Evolutionary conservation across 2,888 invertebrate species (phyloP), one percentile per base, ranked within the genome.

Genomic region (Phlogophora meticulosa): DNA sequence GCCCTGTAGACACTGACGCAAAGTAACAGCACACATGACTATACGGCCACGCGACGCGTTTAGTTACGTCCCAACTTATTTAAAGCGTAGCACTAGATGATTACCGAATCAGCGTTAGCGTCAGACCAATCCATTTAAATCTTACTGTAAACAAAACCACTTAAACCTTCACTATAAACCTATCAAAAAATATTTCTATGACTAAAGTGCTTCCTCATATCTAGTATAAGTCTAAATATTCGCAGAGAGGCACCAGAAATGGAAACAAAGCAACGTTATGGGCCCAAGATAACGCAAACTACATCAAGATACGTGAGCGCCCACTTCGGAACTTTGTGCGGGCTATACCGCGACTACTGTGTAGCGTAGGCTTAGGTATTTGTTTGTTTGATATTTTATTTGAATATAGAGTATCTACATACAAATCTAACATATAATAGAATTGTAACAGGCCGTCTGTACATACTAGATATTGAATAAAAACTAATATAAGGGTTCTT

Each of bases 291-390:
- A 92, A 88, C 83, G 81, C 85, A 75, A 88, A 88, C 89, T 87
- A 87, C 87, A 88, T 89, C 89, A 88, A 88, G 90, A 91, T 90
- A 91, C 81, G 87, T 83, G 81, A 83, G 81, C 85, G 85, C 81
- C 80, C 85, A 88, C 91, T 90, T 87, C 76, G 76, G 64, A 91
- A 91, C 87, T 91, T 88, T 84, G 84, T 76, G 78, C 76, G 76
- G 72, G 72, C 62, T 76, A 61, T 56, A 60, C 51, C 57, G 56
- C 43, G 55, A 55, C 56, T 70, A 45, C 76, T 51, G 34, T 55
- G 55, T 55, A 43, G 5, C 40, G 10, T 51, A 55, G 70, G 57
- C 76, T 42, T 68, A 28, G 28, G 5, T 28, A 68, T 56, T 70
- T 69, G 57, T 60, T 61, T 40, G 40, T 61, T 49, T 34, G 13